Evolutionary conservation across 37 sponge, comb jelly and placozoan species (phyloP), one percentile per base, ranked within the genome.

Genomic region (Mnemiopsis leidyi): DNA sequence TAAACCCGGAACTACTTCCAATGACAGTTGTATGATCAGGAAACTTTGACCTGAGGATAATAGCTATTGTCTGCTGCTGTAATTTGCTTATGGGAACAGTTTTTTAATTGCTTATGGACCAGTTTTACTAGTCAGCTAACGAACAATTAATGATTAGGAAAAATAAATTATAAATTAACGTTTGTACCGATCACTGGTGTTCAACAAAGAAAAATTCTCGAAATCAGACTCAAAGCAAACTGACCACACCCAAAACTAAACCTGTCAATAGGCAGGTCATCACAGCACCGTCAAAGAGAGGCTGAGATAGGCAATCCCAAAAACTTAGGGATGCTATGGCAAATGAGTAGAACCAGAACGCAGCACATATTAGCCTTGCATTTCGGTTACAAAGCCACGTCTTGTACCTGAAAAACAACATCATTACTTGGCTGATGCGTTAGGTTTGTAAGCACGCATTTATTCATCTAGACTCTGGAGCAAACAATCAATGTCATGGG

Each of bases 231-330:
- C n/a, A n/a, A n/a, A n/a, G n/a, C n/a, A n/a, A n/a, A n/a, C n/a
- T n/a, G n/a, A n/a, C n/a, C n/a, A n/a, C n/a, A n/a, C n/a, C n/a
- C n/a, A n/a, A n/a, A n/a, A n/a, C n/a, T 13, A 48, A 18, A 71
- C 75, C 75, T 71, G 75, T 71, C 3, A 71, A 25, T 7, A 71
- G 75, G 20, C 75, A 71, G n/a, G 75, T 71, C 75, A 71, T 71
- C 3, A 71, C 75, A 71, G 75, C 75, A 7, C 75, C 75, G 30
- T 71, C 75, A 71, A 71, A 71, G 25, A 28, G 25, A 28, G 75
- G 75, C 75, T 71, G 75, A 29, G 75, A 71, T 3, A 71, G 20
- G n/a, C 30, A n/a, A 25, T 71, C 75, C 25, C 30, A n/a, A 18
- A 71, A 71, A 5, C n/a, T 7, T 2, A 71, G 75, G 25, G 75